Evolutionary conservation across 1,140 invertebrate species (phyloP), one percentile per base, ranked within the genome.

Genomic region (Euglossa dilemma): DNA sequence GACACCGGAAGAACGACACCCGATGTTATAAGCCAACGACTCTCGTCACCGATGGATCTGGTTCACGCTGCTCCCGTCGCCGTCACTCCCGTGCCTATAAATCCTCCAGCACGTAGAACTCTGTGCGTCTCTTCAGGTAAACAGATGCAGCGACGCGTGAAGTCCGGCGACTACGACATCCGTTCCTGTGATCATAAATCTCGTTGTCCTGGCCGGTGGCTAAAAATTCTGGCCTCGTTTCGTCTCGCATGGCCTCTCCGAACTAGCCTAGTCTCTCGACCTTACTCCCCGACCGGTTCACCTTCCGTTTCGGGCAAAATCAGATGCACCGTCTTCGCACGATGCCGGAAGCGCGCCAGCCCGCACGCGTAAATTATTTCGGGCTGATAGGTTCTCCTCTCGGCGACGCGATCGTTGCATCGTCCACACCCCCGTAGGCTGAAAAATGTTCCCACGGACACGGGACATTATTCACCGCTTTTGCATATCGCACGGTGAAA

Each of bases 331-430:
- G 71, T 80, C 64, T 79, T 86, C 43, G 18, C 28, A 8, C 36
- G n/a, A 0, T 14, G 20, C 28, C 36, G 28, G 28, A 59, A 47
- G 43, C 47, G 25, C 61, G 43, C 8, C 25, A 25, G 47, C 54
- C 52, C 36, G 16, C n/a, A n/a, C 64, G 43, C 64, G 71, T 80
- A 76, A 86, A 87, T 87, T 87, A 87, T 87, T 84, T 76, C 52
- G 25, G 20, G 43, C 2, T 45, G 80, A 67, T 82, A 52, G 80
- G 72, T 82, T 67, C n/a, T 18, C 52, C n/a, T 18, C 52, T 54
- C 25, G 56, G 50, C 52, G 23, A 11, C 70, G 57, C 57, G 77
- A 79, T 70, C 66, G 28, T 45, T 23, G n/a, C 18, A 47, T 73
- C 59, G 61, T 36, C 36, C 25, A 47, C n/a, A 6, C 11, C 8